Evolutionary conservation across 1,140 invertebrate species (phyloP), one percentile per base, ranked within the genome.

Genomic region (Ceratosolen fusciceps): DNA sequence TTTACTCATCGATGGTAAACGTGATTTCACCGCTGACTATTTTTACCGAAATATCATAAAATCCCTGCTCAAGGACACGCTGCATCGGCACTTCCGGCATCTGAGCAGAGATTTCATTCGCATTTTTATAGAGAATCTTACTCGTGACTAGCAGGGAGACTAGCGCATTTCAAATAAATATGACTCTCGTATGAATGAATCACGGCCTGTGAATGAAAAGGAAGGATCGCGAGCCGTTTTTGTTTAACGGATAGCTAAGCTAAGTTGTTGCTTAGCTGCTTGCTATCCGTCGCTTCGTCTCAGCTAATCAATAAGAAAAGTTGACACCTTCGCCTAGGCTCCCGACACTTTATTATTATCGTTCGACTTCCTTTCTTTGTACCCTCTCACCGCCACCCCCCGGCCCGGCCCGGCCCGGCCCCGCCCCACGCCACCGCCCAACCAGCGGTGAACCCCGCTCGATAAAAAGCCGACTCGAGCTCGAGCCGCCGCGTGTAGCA

Each of bases 161-260:
- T 21, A 65, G 19, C 2, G n/a, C 26, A 37, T 37, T 34, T 65
- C 14, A 2, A 29, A 31, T 60, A 16, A 60, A 58, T 60, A 65
- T 47, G 70, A 77, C 70, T 43, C 19, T 19, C 52, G 68, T 62
- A 47, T 37, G 76, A 78, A 78, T 78, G 76, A 78, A 78, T 78
- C 76, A 78, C 43, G 54, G 19, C 37, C 8, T 12, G 37, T 62
- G 68, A 72, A 71, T 78, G 68, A 62, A 72, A 67, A 29, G 37
- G 73, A 19, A 39, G 1, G 60, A 47, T 47, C 24, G 62, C 47
- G 29, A 56, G 62, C 10, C n/a, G 16, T 76, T 76, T 76, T 76
- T 47, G 34, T 70, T 58, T 58, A 37, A 60, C 60, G 34, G 54
- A 39, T 74, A 54, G n/a, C 29, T 54, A 60, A 58, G 72, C 31